Evolutionary conservation across 2,888 invertebrate genomes (phyloP).

Genomic region (Nymphalis polychloros): DNA sequence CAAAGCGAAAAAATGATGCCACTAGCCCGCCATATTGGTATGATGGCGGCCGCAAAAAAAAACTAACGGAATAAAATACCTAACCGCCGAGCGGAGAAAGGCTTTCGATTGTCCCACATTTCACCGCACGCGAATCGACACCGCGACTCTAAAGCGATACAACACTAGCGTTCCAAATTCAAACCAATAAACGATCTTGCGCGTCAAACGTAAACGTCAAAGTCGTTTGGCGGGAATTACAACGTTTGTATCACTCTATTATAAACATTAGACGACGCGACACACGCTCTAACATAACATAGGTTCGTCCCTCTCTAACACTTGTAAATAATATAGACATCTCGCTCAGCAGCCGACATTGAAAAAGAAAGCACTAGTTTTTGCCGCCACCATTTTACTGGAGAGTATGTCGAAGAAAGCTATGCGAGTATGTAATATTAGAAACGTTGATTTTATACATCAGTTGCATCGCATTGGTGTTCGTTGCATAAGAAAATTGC

Average conservation of each 20-base stretch:
- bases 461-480: conserved; percentile 70
- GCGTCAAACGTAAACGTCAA: conserved; percentile 53
- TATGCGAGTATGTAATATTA: conserved; percentile 78
- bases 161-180: conserved; percentile 53
- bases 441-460: conserved; percentile 71
- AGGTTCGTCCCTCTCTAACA: conserved; percentile 57
- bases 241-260: conserved; percentile 59
- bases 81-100: conserved; percentile 78
- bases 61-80: conserved; percentile 82
- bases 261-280: conserved; percentile 53
- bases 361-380: conserved; percentile 80
- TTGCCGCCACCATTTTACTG: conserved; percentile 68
- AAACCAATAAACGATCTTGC: conserved; percentile 57
- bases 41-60: conserved; percentile 80
- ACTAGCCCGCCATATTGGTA: conserved; percentile 71
- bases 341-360: conserved; percentile 65
- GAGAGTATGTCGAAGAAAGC: conserved; percentile 80
- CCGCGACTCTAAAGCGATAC: conserved; percentile 60
- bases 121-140: conserved; percentile 72
- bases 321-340: conserved; percentile 47
- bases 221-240: conserved; percentile 59
- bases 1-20: conserved; percentile 80
- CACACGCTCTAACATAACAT: conserved; percentile 61
- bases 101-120: conserved; percentile 82
- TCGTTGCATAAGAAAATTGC: conserved; percentile 79